A percentile compares a stretch with the other conserved stretches of the same genome.
These are phyloP conservation scores for Avahi laniger DNA, from an alignment of 2,797 vertebrate species.

Conservation along the genomic window DNA sequence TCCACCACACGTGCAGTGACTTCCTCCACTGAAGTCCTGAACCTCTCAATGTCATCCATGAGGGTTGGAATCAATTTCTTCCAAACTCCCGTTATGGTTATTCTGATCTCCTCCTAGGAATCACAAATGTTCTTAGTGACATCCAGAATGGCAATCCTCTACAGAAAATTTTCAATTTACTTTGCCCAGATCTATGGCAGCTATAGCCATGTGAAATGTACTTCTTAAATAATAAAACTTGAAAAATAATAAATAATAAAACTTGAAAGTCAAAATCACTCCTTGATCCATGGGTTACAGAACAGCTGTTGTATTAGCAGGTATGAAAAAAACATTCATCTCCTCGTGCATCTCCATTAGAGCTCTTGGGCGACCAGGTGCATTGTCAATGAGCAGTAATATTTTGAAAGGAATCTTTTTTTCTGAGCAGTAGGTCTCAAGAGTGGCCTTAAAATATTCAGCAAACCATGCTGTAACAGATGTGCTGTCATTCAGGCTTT, in stretches of 20 bases:
- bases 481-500: background rate
- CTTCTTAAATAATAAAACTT: background rate
- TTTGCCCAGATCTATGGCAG: background rate
- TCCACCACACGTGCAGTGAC: background rate
- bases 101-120: background rate
- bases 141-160: background rate
- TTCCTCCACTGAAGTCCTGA: background rate
- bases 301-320: no score
- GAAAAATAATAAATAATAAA: background rate
- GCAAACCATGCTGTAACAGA: background rate
- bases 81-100: background rate
- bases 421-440: background rate
- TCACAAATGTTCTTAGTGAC: background rate
- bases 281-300: background rate
- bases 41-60: background rate
- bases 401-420: background rate
- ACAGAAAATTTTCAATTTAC: background rate
- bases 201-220: background rate
- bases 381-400: background rate
- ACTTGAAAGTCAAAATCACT: background rate
- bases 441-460: background rate
- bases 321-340: background rate
- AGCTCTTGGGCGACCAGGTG: background rate
- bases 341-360: background rate
- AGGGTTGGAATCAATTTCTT: background rate